phyloP scores from a whole-genome alignment of 1,140 invertebrate genomes.

The Pemphigus obesinymphae region DNA sequence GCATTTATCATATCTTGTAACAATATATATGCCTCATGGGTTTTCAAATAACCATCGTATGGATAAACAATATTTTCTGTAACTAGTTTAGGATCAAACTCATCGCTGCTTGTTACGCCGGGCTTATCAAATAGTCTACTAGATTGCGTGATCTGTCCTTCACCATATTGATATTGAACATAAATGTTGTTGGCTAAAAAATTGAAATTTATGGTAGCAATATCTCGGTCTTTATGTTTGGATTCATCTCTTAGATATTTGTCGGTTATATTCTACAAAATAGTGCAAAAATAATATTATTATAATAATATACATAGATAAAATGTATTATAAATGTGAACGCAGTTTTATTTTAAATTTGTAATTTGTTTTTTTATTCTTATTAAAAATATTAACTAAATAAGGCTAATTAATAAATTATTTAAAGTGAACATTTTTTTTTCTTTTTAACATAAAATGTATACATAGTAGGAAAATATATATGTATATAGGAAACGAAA shows the following conservation, averaged over 20 bases:
- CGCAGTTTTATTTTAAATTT: too few species aligned
- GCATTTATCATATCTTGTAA: constrained; percentile 18
- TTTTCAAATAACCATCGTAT: background rate
- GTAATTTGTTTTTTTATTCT: too few species aligned
- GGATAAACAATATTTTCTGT: constrained; percentile 17
- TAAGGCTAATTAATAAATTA: too few species aligned
- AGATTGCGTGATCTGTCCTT: constrained; percentile 62
- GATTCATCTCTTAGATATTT: constrained; percentile 58
- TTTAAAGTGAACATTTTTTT: too few species aligned
- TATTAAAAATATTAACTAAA: too few species aligned
- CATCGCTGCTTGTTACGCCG: constrained; percentile 45
- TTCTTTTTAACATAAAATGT: too few species aligned
- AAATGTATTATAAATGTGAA: too few species aligned
- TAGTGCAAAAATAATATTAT: background rate
- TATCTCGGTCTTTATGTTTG: constrained; percentile 57
- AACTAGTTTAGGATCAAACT: background rate
- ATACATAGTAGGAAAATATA: too few species aligned
- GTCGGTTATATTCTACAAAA: constrained; percentile 57
- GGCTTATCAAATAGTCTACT: constrained; percentile 63
- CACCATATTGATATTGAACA: constrained; percentile 64
- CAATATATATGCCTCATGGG: background rate
- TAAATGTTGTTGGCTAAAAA: constrained; percentile 60
- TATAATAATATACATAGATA: too few species aligned
- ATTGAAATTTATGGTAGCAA: constrained; percentile 62
- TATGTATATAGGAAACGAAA: too few species aligned